Evolutionary conservation across 2,797 vertebrate species (phyloP).

Genomic region (Acestrorhynchus altus): DNA sequence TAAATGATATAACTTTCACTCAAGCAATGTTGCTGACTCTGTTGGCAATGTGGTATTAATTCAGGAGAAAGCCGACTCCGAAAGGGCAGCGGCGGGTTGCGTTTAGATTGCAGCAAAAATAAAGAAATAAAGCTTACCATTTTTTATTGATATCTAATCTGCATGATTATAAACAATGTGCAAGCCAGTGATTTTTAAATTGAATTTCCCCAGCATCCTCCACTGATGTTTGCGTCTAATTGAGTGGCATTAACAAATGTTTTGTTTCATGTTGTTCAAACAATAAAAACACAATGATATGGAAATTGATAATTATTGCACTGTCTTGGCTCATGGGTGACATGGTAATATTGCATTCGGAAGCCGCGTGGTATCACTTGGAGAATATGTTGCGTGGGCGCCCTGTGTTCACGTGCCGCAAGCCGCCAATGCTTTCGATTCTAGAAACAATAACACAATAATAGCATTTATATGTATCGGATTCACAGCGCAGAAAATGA

Average conservation of each 20-base stretch:
- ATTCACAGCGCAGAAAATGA: slow-evolving; percentile 38
- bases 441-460: slow-evolving; percentile 46
- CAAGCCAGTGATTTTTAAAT: slow-evolving; percentile 68
- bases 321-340: slow-evolving; percentile 69
- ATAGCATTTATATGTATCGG: slow-evolving; percentile 13
- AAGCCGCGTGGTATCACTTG: slow-evolving; percentile 67
- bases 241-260: slow-evolving; percentile 71
- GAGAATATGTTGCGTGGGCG: slow-evolving; percentile 73
- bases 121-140: slow-evolving; percentile 41
- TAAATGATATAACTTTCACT: slow-evolving; percentile 36
- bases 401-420: slow-evolving; percentile 15
- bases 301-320: slow-evolving; percentile 82
- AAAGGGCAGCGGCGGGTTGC: slow-evolving; percentile 32
- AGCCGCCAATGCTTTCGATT: slow-evolving; percentile 25
- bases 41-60: slow-evolving; percentile 40
- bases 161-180: slow-evolving; percentile 66
- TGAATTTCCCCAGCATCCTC: slow-evolving; percentile 63
- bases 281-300: slow-evolving; percentile 74
- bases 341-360: slow-evolving; percentile 72
- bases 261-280: slow-evolving; percentile 70
- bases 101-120: slow-evolving; percentile 60
- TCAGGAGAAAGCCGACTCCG: slow-evolving; percentile 56
- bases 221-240: slow-evolving; percentile 67
- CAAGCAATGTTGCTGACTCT: slow-evolving; percentile 43
- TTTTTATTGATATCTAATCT: slow-evolving; percentile 70